These are phyloP conservation scores for Macaria liturata DNA, from an alignment of 2,888 invertebrate genomes.

Conservation along the genomic window DNA sequence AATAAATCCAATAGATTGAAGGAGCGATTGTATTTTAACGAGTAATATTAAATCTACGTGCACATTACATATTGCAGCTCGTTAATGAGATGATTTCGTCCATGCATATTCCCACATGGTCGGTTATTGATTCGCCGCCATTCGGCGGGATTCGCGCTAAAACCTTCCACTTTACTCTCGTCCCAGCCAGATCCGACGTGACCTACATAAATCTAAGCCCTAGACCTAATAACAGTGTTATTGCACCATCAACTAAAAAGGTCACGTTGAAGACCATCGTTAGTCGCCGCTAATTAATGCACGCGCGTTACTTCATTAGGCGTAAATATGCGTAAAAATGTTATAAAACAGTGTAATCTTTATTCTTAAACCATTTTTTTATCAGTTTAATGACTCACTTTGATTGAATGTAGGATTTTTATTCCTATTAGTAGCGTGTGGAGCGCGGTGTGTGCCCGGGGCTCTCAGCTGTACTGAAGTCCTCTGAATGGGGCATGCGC, in stretches of 20 bases:
- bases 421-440: conserved; percentile 56
- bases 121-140: conserved; percentile 68
- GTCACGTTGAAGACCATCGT: conserved; percentile 8
- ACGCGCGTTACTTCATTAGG: conserved; percentile 9
- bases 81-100: no score
- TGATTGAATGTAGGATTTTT: conserved; percentile 69
- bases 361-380: background rate
- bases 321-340: background rate
- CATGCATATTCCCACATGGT: conserved; percentile 49
- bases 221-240: conserved; percentile 20
- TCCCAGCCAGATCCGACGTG: conserved; percentile 1
- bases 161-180: conserved; percentile 25
- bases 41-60: no score
- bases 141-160: conserved; percentile 51
- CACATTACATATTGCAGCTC: no score
- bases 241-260: conserved; percentile 24
- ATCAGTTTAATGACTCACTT: conserved; percentile 59
- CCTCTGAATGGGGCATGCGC: conserved; percentile 76
- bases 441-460: conserved; percentile 48
- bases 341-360: background rate
- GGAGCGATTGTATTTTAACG: no score
- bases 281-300: conserved; percentile 29
- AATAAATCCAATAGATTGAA: no score
- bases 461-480: conserved; percentile 73
- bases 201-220: conserved; percentile 5